Percentiles rank a stretch among this genome's conserved stretches.
Conservation (phyloP, 2,888 invertebrate genomes). For the Arrhopalites spinosus region DNA sequence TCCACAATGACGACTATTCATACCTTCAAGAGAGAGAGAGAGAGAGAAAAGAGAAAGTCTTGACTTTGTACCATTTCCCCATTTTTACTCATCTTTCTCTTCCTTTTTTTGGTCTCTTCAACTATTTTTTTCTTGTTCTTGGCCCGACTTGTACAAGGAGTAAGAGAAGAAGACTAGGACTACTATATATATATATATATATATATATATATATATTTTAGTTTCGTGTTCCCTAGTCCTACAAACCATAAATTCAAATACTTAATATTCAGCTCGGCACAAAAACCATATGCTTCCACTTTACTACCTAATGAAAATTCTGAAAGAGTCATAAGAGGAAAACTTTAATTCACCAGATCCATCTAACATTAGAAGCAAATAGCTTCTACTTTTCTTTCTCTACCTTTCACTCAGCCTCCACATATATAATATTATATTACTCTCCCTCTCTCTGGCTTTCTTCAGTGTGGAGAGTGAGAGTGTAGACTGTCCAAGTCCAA, state of each 20-base stretch:
- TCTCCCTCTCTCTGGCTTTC: too few species aligned
- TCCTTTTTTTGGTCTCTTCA: neutral
- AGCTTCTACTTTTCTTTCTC: neutral
- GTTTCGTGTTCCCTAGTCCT: too few species aligned
- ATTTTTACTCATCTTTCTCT: neutral
- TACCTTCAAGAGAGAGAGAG: neutral
- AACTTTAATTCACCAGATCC: constrained; percentile 20
- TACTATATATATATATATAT: neutral
- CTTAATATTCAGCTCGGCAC: constrained; percentile 23
- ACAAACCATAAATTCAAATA: constrained; percentile 4
- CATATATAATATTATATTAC: too few species aligned
- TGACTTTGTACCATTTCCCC: neutral
- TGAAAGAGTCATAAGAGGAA: constrained; percentile 14
- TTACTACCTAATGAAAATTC: constrained; percentile 31
- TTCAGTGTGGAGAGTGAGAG: too few species aligned
- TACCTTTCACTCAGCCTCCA: too few species aligned
- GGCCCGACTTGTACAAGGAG: too few species aligned
- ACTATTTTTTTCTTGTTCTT: neutral
- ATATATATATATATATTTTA: too few species aligned
- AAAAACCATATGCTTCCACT: constrained; percentile 22
- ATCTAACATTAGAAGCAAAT: constrained; percentile 6
- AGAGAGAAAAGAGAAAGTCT: neutral
- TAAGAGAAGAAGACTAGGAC: too few species aligned
- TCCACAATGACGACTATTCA: neutral
- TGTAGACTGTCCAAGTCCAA: too few species aligned